A percentile compares a stretch with the other conserved stretches of the same genome.
These are phyloP conservation scores for Tolypeutes matacus DNA, from an alignment of 2,797 vertebrate genomes.

Conservation along the genomic window DNA sequence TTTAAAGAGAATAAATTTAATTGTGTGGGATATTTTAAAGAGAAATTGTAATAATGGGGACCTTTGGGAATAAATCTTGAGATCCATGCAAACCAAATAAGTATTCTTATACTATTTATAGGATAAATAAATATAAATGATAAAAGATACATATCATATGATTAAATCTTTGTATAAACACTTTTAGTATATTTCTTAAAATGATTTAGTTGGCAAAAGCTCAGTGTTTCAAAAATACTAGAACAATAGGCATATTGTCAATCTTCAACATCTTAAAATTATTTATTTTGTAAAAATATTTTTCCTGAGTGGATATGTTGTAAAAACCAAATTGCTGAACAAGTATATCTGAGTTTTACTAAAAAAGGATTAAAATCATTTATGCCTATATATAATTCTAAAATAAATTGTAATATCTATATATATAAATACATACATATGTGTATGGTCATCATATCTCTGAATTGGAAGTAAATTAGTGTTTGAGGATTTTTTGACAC, in stretches of 20 bases:
- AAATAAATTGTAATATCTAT: not conserved
- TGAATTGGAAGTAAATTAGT: not conserved
- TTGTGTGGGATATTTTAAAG: not conserved
- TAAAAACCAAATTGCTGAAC: not conserved
- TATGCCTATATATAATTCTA: not conserved
- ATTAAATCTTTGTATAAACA: not conserved
- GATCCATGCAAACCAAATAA: not conserved
- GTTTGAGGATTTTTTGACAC: not conserved
- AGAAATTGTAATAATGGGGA: not conserved
- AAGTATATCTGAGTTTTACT: not conserved
- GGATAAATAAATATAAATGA: not conserved
- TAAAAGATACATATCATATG: not conserved
- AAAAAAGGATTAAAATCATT: not conserved
- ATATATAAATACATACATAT: not conserved
- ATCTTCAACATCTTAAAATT: not conserved
- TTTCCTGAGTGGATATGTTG: not conserved
- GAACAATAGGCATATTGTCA: not conserved
- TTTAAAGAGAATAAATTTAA: not conserved
- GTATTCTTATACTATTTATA: not conserved
- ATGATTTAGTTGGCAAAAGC: not conserved
- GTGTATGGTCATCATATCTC: not conserved
- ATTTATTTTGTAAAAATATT: constrained; percentile 12
- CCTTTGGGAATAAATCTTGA: not conserved
- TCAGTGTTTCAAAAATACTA: not conserved
- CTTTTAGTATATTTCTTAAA: not conserved